A percentile compares a stretch with the other conserved stretches of the same genome.
Conservation (phyloP, 2,113 vertebrate genomes). For the Ceyx cyanopectus region DNA sequence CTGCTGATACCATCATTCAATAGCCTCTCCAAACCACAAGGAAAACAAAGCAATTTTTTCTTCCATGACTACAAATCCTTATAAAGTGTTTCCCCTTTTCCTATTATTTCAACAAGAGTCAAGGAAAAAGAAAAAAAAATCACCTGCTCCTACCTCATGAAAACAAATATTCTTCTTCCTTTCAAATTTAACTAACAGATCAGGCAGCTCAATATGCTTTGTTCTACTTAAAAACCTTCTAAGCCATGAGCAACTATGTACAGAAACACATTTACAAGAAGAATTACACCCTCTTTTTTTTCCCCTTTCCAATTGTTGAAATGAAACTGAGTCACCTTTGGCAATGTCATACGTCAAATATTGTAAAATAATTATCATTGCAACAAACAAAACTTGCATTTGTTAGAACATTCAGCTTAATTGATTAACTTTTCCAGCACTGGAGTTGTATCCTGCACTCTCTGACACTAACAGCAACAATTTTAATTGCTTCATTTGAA, state of each 20-base stretch:
- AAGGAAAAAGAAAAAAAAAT: background rate
- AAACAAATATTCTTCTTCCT: background rate
- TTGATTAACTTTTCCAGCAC: background rate
- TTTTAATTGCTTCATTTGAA: background rate
- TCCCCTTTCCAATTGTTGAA: background rate
- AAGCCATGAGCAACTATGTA: background rate
- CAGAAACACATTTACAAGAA: background rate
- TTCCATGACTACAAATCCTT: background rate
- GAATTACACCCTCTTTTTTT: background rate
- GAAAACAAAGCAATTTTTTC: background rate
- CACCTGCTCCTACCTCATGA: background rate
- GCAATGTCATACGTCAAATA: background rate
- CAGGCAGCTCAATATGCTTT: accelerated
- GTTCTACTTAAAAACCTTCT: background rate
- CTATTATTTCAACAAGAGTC: background rate
- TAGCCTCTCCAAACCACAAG: background rate
- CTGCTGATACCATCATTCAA: background rate
- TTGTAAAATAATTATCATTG: background rate
- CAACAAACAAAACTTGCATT: background rate
- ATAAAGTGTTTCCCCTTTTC: background rate
- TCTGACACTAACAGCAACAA: background rate
- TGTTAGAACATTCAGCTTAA: background rate
- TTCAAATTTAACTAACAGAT: background rate
- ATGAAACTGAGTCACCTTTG: background rate
- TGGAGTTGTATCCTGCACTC: background rate